These are phyloP conservation scores for Diabrotica virgifera DNA, from an alignment of 1,140 invertebrate species.

Conservation along the genomic window DNA sequence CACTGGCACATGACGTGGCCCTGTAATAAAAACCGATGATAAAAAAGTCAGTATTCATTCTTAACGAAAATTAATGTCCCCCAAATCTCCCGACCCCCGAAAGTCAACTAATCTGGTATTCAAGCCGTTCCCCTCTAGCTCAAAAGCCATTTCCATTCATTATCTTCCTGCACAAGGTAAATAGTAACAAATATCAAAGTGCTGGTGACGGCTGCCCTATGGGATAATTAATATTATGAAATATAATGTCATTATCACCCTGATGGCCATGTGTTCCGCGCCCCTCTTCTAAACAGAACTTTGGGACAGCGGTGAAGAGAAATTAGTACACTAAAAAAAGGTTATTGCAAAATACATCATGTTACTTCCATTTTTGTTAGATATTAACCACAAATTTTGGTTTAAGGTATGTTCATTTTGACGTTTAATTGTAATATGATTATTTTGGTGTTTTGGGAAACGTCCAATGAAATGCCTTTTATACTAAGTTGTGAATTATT, in stretches of 20 bases:
- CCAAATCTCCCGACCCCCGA: not conserved
- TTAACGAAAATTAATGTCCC: not conserved
- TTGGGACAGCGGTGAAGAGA: not conserved
- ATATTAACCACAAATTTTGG: too few species aligned
- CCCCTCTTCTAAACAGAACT: not conserved
- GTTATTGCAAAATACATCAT: not conserved
- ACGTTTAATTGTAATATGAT: too few species aligned
- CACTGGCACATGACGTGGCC: too few species aligned
- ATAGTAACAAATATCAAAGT: slow-evolving; percentile 3
- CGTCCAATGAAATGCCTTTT: too few species aligned
- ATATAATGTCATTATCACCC: slow-evolving; percentile 2
- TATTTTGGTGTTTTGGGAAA: too few species aligned
- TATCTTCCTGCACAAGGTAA: not conserved
- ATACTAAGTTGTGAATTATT: too few species aligned
- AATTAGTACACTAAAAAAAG: not conserved
- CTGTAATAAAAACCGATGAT: not conserved
- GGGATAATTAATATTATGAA: slow-evolving; percentile 3
- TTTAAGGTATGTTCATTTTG: too few species aligned
- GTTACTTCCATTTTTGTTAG: too few species aligned
- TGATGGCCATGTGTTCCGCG: not conserved
- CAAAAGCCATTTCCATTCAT: not conserved
- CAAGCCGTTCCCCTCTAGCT: not conserved
- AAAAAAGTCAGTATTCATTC: not conserved
- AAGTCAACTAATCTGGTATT: not conserved
- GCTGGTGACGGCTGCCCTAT: not conserved